phyloP scores from a whole-genome alignment of 2,113 vertebrate genomes.

The Melanerpes aurifrons region DNA sequence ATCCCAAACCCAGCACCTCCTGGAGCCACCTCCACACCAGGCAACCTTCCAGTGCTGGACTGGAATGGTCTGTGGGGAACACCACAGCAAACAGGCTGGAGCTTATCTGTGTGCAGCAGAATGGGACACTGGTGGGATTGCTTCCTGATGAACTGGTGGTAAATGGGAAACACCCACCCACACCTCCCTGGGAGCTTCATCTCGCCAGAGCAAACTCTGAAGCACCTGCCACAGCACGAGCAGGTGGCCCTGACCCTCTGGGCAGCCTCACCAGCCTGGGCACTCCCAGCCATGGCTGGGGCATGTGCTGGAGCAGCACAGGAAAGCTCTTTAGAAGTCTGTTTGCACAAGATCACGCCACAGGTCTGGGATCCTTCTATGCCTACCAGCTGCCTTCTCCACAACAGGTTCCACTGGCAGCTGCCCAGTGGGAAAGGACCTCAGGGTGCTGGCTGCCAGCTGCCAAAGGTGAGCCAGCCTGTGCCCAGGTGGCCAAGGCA shows the following conservation, averaged over 20 bases:
- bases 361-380: rapidly evolving
- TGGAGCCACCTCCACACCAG: rapidly evolving
- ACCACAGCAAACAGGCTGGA: too few species aligned
- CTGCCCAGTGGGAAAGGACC: background rate
- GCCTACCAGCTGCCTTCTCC: too few species aligned
- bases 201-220: rapidly evolving
- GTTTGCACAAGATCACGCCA: background rate
- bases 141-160: background rate
- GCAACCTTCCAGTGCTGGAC: background rate
- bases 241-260: rapidly evolving
- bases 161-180: background rate
- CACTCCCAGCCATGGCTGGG: background rate
- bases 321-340: background rate
- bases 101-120: background rate
- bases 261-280: background rate
- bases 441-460: background rate
- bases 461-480: background rate
- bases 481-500: background rate
- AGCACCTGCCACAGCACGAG: rapidly evolving
- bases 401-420: background rate
- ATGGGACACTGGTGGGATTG: background rate
- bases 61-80: too few species aligned
- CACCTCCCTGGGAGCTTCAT: background rate
- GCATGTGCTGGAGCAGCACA: background rate
- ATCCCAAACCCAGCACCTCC: background rate